Percentiles rank a stretch among this genome's conserved stretches.
phyloP scores from a whole-genome alignment of 2,888 invertebrate species.

The Apotomis capreana region DNA sequence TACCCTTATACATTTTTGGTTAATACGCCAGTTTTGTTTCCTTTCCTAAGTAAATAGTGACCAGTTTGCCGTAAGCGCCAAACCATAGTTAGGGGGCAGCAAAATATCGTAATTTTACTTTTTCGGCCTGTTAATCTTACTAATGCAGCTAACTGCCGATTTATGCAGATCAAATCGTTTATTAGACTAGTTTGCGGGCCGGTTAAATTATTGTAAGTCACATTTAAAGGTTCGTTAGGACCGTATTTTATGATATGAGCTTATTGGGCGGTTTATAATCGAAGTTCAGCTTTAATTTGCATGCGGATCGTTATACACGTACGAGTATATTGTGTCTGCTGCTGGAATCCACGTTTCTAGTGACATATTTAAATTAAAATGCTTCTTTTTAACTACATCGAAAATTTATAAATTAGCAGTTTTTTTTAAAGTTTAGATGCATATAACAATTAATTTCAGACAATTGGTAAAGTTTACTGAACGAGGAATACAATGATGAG shows the following conservation, averaged over 20 bases:
- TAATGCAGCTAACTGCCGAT: conserved; percentile 28
- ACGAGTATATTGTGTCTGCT: no score
- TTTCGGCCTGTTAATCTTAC: conserved; percentile 27
- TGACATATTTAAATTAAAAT: no score
- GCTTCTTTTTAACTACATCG: no score
- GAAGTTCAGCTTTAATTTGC: not conserved
- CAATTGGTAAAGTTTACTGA: no score
- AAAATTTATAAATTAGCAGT: no score
- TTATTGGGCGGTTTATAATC: not conserved
- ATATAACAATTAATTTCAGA: no score
- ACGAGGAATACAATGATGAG: no score
- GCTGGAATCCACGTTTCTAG: no score
- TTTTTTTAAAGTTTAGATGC: no score
- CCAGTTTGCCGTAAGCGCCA: not conserved
- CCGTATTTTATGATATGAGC: conserved; percentile 8
- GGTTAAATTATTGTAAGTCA: conserved; percentile 17
- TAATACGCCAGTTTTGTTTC: not conserved
- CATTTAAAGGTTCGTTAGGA: conserved; percentile 11
- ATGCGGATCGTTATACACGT: no score
- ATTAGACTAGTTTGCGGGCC: conserved; percentile 25
- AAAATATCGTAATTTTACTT: conserved; percentile 9
- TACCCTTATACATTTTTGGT: not conserved
- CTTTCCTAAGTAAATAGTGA: not conserved
- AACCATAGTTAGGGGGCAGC: not conserved
- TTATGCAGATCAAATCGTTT: conserved; percentile 32